A percentile compares a stretch with the other conserved stretches of the same genome.
Evolutionary conservation across 2,888 invertebrate species (phyloP).

Genomic region (Marasmarcha lunaedactyla): DNA sequence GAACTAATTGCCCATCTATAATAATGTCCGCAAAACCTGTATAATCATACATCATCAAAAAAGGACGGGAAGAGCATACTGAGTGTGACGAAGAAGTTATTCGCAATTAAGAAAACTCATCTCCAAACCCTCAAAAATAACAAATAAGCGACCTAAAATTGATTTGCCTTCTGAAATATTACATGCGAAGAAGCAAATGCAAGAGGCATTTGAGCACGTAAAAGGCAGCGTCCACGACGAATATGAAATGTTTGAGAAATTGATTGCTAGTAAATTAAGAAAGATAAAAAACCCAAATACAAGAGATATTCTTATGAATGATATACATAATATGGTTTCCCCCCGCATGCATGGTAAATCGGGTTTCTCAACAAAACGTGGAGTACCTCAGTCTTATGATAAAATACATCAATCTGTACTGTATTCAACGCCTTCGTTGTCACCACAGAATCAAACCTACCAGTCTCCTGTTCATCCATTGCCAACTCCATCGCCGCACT

Average conservation of each 20-base stretch:
- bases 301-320: constrained; percentile 8
- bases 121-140: background rate
- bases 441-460: constrained; percentile 5
- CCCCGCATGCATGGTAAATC: constrained; percentile 5
- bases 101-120: background rate
- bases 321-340: constrained; percentile 9
- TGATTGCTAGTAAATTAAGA: constrained; percentile 9
- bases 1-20: constrained; percentile 6
- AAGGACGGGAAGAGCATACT: constrained; percentile 6
- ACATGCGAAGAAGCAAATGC: constrained; percentile 1
- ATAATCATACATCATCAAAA: constrained; percentile 3
- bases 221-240: constrained; percentile 6
- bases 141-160: constrained; percentile 1
- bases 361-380: background rate
- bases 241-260: constrained; percentile 10
- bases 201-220: constrained; percentile 3
- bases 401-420: background rate
- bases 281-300: constrained; percentile 6
- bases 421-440: background rate
- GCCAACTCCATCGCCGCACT: constrained; percentile 1
- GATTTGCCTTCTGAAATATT: constrained; percentile 1
- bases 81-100: constrained; percentile 7
- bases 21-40: constrained; percentile 5
- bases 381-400: constrained; percentile 1
- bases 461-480: constrained; percentile 1